Conservation (phyloP, 2,888 invertebrate genomes). For the Rhogogaster chlorosoma region DNA sequence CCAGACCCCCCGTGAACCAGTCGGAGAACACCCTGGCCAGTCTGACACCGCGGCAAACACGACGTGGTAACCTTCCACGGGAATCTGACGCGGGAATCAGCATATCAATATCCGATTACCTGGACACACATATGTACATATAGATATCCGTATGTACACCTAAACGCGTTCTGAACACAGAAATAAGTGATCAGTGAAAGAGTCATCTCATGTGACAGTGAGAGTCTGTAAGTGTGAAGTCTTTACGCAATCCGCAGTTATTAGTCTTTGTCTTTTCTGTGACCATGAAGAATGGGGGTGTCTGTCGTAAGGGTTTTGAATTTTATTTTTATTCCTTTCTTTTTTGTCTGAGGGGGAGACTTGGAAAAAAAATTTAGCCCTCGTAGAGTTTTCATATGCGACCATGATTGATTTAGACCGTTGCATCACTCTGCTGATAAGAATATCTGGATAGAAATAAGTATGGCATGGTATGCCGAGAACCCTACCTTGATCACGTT, state of each 20-base stretch:
- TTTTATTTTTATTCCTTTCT: not conserved
- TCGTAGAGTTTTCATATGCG: not conserved
- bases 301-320: not conserved
- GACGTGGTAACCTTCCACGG: constrained; percentile 59
- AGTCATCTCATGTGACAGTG: constrained; percentile 9
- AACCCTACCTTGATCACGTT: not conserved
- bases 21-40: constrained; percentile 74
- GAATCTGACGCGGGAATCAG: constrained; percentile 15
- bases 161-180: not conserved
- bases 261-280: not conserved
- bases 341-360: no score
- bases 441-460: not conserved
- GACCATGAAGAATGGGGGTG: not conserved
- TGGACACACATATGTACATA: not conserved
- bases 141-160: not conserved
- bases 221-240: constrained; percentile 15
- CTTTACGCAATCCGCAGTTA: not conserved
- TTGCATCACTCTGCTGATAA: not conserved
- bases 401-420: not conserved
- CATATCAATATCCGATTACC: not conserved
- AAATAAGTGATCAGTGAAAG: constrained; percentile 8
- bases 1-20: constrained; percentile 69
- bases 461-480: not conserved
- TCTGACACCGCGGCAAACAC: constrained; percentile 74
- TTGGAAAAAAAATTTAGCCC: not conserved